Evolutionary conservation across 2,888 invertebrate genomes (phyloP).

Genomic region (Drosophila niveifrons): DNA sequence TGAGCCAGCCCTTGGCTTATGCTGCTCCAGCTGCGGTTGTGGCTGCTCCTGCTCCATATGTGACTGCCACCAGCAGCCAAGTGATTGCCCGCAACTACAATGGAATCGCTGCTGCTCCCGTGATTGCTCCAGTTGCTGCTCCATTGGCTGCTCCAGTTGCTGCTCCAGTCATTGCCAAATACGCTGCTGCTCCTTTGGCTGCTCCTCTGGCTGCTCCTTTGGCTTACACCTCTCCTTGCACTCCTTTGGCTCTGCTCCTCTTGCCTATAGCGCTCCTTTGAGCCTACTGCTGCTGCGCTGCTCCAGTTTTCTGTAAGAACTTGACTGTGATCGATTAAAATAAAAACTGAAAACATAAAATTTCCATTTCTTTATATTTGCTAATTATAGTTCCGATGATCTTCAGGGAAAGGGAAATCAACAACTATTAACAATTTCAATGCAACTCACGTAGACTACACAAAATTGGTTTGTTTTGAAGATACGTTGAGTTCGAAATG

Average conservation of each 20-base stretch:
- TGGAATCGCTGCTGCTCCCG: neutral
- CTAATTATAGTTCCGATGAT: too few relatives aligned
- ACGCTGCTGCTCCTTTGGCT: slow-evolving; percentile 25
- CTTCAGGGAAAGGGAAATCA: too few relatives aligned
- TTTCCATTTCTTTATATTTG: too few relatives aligned
- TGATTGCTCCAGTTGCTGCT: slow-evolving; percentile 24
- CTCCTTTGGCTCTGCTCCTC: slow-evolving; percentile 40
- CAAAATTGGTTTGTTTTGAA: too few relatives aligned
- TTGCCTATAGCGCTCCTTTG: slow-evolving; percentile 39
- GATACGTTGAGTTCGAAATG: too few relatives aligned
- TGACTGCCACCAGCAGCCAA: slow-evolving; percentile 72
- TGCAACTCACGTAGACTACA: too few relatives aligned
- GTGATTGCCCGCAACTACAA: slow-evolving; percentile 13
- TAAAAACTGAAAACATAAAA: neutral
- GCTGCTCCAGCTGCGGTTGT: slow-evolving; percentile 41
- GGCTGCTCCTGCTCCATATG: slow-evolving; percentile 53
- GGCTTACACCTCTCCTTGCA: slow-evolving; percentile 26
- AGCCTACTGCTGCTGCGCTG: slow-evolving; percentile 21
- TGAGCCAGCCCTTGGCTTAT: slow-evolving; percentile 50
- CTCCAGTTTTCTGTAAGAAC: too few relatives aligned
- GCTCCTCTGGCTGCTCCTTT: slow-evolving; percentile 49
- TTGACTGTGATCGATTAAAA: too few relatives aligned
- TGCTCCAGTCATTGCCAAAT: slow-evolving; percentile 42
- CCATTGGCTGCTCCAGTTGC: slow-evolving; percentile 57
- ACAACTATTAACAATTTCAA: too few relatives aligned